phyloP scores from a whole-genome alignment of 1,140 invertebrate genomes.

The Onthophagus taurus region DNA sequence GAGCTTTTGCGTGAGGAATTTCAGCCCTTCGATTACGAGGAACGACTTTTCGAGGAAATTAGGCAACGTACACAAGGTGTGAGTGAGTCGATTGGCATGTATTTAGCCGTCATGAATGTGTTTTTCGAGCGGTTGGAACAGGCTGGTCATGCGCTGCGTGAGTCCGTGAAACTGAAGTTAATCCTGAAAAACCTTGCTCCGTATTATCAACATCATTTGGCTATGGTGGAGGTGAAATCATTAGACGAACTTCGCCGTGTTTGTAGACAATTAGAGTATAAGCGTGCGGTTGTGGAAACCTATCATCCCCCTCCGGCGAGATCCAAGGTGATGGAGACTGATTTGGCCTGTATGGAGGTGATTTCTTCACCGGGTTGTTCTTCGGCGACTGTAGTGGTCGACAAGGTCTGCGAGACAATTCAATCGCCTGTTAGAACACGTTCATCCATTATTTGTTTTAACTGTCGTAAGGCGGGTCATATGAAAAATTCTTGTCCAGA shows the following conservation, averaged over 20 bases:
- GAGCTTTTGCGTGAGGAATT: slow-evolving; percentile 17
- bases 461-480: no score
- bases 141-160: no score
- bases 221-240: slow-evolving; percentile 3
- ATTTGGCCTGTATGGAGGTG: no score
- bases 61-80: slow-evolving; percentile 24
- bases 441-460: no score
- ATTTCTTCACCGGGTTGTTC: no score
- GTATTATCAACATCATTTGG: slow-evolving; percentile 24
- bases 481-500: no score
- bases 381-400: no score
- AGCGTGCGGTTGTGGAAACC: no score
- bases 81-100: slow-evolving; percentile 24
- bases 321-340: no score
- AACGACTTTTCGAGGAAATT: slow-evolving; percentile 27
- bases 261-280: slow-evolving; percentile 11
- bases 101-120: slow-evolving; percentile 28
- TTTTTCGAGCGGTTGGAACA: slow-evolving; percentile 24
- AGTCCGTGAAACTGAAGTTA: slow-evolving; percentile 23
- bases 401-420: no score
- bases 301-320: no score
- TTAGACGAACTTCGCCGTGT: slow-evolving; percentile 6
- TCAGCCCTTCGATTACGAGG: slow-evolving; percentile 23
- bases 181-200: slow-evolving; percentile 27
- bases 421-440: no score